phyloP scores from a whole-genome alignment of 2,888 invertebrate genomes.

The Coremacera marginata region DNA sequence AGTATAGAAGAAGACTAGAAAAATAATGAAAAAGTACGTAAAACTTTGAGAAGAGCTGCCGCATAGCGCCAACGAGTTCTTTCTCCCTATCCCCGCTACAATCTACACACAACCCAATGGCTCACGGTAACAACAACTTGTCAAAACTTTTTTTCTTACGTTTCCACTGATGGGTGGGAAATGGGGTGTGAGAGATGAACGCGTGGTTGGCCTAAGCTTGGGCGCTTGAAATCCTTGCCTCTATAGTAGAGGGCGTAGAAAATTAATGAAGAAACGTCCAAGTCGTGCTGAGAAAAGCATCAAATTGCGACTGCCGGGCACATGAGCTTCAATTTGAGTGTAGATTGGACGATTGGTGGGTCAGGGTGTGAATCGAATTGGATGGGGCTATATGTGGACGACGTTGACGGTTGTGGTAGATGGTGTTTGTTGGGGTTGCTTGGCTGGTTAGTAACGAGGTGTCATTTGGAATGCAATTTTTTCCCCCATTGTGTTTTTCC shows the following conservation, averaged over 20 bases:
- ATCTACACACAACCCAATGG: not conserved
- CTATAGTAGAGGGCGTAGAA: not conserved
- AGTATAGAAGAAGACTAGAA: not conserved
- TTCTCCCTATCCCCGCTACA: not conserved
- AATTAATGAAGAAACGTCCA: constrained; percentile 36
- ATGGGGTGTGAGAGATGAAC: not conserved
- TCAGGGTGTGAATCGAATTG: not conserved
- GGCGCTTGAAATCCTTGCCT: not conserved
- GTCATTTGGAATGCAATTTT: constrained; percentile 41
- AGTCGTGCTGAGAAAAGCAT: constrained; percentile 30
- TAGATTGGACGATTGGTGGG: not conserved
- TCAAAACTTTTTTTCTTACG: constrained; percentile 30
- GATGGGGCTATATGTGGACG: not conserved
- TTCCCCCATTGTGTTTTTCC: constrained; percentile 39
- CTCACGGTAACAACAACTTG: constrained; percentile 31
- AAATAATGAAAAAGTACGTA: constrained; percentile 18
- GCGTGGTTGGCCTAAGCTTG: not conserved
- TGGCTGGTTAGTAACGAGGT: constrained; percentile 33
- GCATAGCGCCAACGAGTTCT: not conserved
- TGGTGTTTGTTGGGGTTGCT: constrained; percentile 13
- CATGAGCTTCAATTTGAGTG: not conserved
- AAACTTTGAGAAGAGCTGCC: not conserved
- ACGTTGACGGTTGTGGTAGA: not conserved
- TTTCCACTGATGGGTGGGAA: not conserved
- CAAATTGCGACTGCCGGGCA: constrained; percentile 19